Percentiles rank a stretch among this genome's conserved stretches.
Conservation (phyloP, 2,113 vertebrate species). For the Rhabdornis inornatus region DNA sequence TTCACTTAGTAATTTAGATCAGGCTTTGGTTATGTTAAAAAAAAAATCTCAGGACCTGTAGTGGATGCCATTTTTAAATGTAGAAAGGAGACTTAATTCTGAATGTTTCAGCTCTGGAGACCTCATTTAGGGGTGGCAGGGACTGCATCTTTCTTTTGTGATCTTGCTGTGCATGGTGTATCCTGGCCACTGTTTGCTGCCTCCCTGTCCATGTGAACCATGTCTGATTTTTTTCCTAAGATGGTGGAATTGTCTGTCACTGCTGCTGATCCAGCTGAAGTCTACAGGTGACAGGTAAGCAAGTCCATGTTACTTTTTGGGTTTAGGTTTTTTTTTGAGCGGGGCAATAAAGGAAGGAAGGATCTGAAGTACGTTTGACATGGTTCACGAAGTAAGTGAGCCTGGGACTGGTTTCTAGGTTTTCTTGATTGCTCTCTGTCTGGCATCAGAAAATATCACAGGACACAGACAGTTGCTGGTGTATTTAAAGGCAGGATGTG, state of each 20-base stretch:
- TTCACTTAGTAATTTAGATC: neutral
- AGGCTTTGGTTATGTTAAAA: neutral
- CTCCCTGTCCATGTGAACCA: fast-evolving
- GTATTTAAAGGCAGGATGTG: neutral
- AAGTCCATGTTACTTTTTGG: neutral
- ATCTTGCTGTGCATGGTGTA: neutral
- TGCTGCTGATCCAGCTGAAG: neutral
- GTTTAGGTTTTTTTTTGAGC: neutral
- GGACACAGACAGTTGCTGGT: neutral
- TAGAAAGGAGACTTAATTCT: neutral
- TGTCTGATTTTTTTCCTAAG: neutral
- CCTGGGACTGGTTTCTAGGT: neutral
- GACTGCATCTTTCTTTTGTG: neutral
- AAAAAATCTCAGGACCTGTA: neutral
- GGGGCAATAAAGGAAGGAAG: neutral
- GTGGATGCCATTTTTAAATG: neutral
- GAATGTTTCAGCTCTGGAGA: neutral
- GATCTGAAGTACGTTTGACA: neutral
- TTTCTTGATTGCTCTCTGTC: neutral
- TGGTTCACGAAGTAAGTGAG: neutral
- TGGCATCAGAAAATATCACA: neutral
- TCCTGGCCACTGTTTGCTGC: neutral
- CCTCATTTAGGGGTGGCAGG: neutral
- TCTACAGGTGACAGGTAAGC: neutral
- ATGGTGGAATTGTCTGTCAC: neutral